Percentiles rank a stretch among this genome's conserved stretches.
Evolutionary conservation across 2,888 invertebrate species (phyloP).

Genomic region (Caenorhabditis parvicauda): DNA sequence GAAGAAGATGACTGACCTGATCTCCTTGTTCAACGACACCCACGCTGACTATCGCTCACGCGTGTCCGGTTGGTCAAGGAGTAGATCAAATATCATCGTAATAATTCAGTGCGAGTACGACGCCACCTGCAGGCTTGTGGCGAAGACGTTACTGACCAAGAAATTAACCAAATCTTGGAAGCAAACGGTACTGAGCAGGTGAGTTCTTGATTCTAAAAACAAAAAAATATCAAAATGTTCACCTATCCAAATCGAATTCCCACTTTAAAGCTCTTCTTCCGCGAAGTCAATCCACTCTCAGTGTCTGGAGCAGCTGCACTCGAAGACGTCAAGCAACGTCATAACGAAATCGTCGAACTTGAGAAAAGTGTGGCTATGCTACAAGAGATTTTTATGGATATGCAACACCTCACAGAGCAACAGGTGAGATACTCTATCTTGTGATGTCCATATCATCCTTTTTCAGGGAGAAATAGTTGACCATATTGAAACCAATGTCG

Average conservation of each 20-base stretch:
- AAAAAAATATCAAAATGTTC: background rate
- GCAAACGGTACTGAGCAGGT: slow-evolving; percentile 32
- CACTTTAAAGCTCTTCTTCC: slow-evolving; percentile 50
- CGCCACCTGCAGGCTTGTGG: slow-evolving; percentile 56
- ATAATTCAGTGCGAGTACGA: slow-evolving; percentile 50
- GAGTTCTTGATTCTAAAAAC: background rate
- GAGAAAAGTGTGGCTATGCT: slow-evolving; percentile 98
- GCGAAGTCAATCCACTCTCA: slow-evolving; percentile 54
- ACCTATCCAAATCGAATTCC: background rate
- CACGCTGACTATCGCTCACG: slow-evolving; percentile 55
- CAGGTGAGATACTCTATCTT: slow-evolving; percentile 31
- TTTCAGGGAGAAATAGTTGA: slow-evolving; percentile 51
- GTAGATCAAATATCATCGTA: background rate
- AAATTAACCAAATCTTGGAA: slow-evolving; percentile 53
- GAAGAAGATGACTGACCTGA: slow-evolving; percentile 46
- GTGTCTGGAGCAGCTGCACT: slow-evolving; percentile 50
- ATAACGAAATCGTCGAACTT: slow-evolving; percentile 98
- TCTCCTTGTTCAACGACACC: slow-evolving; percentile 49
- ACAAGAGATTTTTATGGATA: slow-evolving; percentile 99
- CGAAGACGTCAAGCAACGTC: slow-evolving; percentile 69
- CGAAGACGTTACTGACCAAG: slow-evolving; percentile 41
- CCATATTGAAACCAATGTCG: slow-evolving; percentile 51
- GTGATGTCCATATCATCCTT: background rate
- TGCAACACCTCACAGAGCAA: slow-evolving; percentile 87
- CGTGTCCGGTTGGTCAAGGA: slow-evolving; percentile 49